Base-by-base conservation (phyloP, 2,888 invertebrate genomes). In the Apotomis capreana region DNA sequence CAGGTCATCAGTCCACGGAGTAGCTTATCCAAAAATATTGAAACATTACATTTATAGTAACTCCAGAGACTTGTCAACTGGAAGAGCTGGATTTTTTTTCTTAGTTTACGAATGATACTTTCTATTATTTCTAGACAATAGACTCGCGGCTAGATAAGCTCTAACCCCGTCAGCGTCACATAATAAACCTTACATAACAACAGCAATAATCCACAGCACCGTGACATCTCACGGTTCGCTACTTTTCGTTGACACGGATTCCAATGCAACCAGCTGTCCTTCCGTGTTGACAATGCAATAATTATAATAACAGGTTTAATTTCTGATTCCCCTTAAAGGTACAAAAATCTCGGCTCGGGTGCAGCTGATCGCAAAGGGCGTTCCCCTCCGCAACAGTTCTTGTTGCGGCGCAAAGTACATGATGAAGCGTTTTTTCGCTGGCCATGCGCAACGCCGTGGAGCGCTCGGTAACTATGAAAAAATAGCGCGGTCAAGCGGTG, bases 291-390 rank as follows among this genome's bases (percentile, higher is more conserved):
- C 81, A 84, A 81, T 79, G 75, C 58, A 51, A 73, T 72, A 67
- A 60, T 69, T 69, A 73, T 81, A 84, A 84, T 83, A 84, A 86
- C 81, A 82, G 81, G 83, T 84, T 84, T 80, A 78, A 83, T 82
- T 81, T 79, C 80, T 78, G 82, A 85, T 86, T 87, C 86, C 86
- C 84, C 83, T 78, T 74, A 76, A 83, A 86, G 83, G 80, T 83
- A 86, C 85, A 84, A 84, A 87, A 89, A 85, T 87, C 83, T 82
- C 76, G 88, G 89, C 89, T 89, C 83, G 85, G 82, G 83, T 86
- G 85, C 85, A 87, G 87, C 86, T 86, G 90, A 89, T 89, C 85
- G 86, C 89, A 87, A 88, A 90, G 90, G 90, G 90, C 91, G 90
- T 90, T 91, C 89, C 90, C 90, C 91, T 88, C 83, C 80, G 82